Conservation (phyloP, 2,797 vertebrate genomes). For the Sebastolobus altivelis region DNA sequence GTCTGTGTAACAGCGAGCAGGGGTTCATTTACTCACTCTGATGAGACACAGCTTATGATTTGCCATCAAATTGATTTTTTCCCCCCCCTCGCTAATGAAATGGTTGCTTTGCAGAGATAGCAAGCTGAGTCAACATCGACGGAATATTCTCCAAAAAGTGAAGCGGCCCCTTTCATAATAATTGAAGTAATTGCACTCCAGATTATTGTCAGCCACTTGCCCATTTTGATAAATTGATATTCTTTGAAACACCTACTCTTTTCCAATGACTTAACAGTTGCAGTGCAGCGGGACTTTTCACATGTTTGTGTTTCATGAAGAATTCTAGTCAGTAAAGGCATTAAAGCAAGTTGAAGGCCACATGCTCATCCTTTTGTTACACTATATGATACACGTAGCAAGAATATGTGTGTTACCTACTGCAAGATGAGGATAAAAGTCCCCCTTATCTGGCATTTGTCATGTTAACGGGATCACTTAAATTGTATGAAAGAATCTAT, state of each 20-base stretch:
- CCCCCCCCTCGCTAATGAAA: conserved; percentile 67
- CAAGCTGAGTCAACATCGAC: conserved; percentile 67
- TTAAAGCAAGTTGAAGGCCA: conserved; percentile 1
- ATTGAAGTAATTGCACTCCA: conserved; percentile 58
- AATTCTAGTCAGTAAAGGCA: neutral
- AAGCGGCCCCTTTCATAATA: conserved; percentile 54
- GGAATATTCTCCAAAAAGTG: conserved; percentile 42
- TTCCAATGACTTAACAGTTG: conserved; percentile 29
- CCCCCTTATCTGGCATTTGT: neutral
- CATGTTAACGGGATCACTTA: neutral
- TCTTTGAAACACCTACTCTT: conserved; percentile 40
- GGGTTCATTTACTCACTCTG: conserved; percentile 69
- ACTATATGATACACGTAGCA: neutral
- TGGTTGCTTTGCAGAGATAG: conserved; percentile 68
- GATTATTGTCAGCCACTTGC: conserved; percentile 44
- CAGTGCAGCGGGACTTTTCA: neutral
- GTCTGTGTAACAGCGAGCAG: conserved; percentile 41
- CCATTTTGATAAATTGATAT: conserved; percentile 51
- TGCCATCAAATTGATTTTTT: conserved; percentile 68
- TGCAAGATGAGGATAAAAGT: neutral
- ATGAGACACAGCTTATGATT: conserved; percentile 75
- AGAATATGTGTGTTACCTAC: neutral
- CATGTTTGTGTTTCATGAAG: neutral
- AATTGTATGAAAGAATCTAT: neutral
- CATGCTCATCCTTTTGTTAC: neutral